phyloP scores from a whole-genome alignment of 2,797 vertebrate genomes.

The Neomorphus geoffroyi region DNA sequence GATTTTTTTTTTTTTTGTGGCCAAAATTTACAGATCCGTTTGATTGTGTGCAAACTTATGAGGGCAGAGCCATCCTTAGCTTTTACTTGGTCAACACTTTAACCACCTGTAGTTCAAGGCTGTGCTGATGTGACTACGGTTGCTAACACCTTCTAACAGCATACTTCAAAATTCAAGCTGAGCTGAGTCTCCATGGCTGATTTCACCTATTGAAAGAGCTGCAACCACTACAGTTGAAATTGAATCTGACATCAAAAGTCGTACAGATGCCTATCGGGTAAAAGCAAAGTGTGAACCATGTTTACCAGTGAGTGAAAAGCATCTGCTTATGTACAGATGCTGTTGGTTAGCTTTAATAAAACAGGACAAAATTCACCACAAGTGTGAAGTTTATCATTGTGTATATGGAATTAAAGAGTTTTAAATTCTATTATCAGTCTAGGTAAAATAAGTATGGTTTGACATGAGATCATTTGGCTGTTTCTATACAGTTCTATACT shows the following conservation, averaged over 20 bases:
- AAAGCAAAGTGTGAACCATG: background rate
- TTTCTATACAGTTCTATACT: background rate
- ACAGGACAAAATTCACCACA: background rate
- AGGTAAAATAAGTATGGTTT: background rate
- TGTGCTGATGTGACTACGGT: background rate
- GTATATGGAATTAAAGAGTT: background rate
- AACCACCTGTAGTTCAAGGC: background rate
- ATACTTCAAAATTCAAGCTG: background rate
- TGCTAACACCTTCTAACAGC: background rate
- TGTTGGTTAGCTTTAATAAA: background rate
- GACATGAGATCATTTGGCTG: background rate
- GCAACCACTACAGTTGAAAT: background rate
- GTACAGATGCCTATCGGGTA: background rate
- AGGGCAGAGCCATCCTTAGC: background rate
- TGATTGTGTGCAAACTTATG: background rate
- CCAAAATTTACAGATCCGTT: background rate
- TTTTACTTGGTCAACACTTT: background rate
- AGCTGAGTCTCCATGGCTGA: background rate
- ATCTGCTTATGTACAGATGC: background rate
- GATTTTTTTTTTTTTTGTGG: background rate
- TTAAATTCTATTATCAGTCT: background rate
- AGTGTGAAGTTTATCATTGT: background rate
- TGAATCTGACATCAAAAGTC: background rate
- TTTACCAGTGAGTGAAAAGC: background rate
- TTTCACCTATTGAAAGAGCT: background rate